Base-by-base conservation (phyloP, 2,797 vertebrate genomes). In the Ctenopoma kingsleyae region DNA sequence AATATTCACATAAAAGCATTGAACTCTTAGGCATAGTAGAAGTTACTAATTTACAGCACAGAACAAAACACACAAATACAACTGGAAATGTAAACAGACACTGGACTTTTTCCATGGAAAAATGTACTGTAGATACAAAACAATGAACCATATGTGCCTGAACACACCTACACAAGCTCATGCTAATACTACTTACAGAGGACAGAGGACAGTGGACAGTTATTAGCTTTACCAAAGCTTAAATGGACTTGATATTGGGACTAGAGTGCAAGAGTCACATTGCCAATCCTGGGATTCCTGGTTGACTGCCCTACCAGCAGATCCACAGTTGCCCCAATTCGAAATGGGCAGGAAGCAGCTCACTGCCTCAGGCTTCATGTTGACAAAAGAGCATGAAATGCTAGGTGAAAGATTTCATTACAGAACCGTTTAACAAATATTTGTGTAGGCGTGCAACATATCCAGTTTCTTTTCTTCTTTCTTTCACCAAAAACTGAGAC, bases 101-200 rank as follows among this genome's bases (percentile, higher is more conserved):
- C 43, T 38, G 30, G 19, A 12, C 2, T 16, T 32, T 59, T 32
- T 46, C 36, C 72, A 72, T 63, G 32, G 36, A 30, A 30, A 30
- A 30, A 30, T 30, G 27, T 13, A 40, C 36, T 40, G 36, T 40
- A 40, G 12, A 38, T 38, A 38, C 12, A 12, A 4, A 12, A 38
- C 81, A 61, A 81, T 74, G 43, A 71, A 53, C 67, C 73, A 78
- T 76, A 78, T 69, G 76, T 70, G 46, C 40, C 23, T 46, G 8
- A 19, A 55, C 12, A 56, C 49, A 27, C 30, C 44, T 32, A 36
- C 50, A 69, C 57, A 52, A 16, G 53, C 48, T 23, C 44, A 47
- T 51, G 32, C 53, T 20, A 51, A 51, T 61, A 41, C 11, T 38
- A 13, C 36, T 40, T 15, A 13, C 12, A 3, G 4, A 30, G 6